Percentiles rank a stretch among this genome's conserved stretches.
Conservation (phyloP, 2,888 invertebrate genomes). For the Psylliodes chrysocephalus region DNA sequence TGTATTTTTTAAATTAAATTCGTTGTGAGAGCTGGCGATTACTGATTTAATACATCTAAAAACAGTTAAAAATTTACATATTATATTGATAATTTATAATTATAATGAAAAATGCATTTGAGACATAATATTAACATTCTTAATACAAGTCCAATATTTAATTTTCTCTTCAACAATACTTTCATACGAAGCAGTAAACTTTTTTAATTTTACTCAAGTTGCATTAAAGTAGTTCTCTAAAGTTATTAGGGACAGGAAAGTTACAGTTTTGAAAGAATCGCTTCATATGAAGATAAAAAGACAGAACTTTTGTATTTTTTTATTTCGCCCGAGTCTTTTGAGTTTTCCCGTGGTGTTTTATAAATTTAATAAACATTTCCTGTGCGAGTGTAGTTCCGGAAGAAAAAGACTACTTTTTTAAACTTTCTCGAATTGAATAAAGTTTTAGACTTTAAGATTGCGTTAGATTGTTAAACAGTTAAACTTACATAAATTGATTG, state of each 20-base stretch:
- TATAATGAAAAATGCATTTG: too few relatives aligned
- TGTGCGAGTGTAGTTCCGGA: background rate
- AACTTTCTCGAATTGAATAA: background rate
- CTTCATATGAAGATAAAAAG: constrained; percentile 1
- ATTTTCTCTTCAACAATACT: too few relatives aligned
- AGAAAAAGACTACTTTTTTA: background rate
- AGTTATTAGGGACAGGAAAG: constrained; percentile 2
- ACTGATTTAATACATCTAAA: too few relatives aligned
- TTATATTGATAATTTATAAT: too few relatives aligned
- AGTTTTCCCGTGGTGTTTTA: constrained; percentile 1
- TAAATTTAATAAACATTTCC: constrained; percentile 1
- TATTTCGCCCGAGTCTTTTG: background rate
- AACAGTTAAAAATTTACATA: too few relatives aligned
- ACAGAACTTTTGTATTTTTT: background rate
- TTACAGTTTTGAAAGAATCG: constrained; percentile 1
- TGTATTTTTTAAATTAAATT: too few relatives aligned
- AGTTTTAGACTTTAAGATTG: background rate
- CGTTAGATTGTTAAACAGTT: background rate
- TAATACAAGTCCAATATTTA: too few relatives aligned
- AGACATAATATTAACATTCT: too few relatives aligned
- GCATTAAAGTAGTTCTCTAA: background rate
- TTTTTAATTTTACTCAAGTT: background rate
- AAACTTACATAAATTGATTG: too few relatives aligned
- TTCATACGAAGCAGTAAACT: background rate
- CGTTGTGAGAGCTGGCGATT: too few relatives aligned